phyloP scores from a whole-genome alignment of 2,113 vertebrate species.

The Nothoprocta perdicaria region DNA sequence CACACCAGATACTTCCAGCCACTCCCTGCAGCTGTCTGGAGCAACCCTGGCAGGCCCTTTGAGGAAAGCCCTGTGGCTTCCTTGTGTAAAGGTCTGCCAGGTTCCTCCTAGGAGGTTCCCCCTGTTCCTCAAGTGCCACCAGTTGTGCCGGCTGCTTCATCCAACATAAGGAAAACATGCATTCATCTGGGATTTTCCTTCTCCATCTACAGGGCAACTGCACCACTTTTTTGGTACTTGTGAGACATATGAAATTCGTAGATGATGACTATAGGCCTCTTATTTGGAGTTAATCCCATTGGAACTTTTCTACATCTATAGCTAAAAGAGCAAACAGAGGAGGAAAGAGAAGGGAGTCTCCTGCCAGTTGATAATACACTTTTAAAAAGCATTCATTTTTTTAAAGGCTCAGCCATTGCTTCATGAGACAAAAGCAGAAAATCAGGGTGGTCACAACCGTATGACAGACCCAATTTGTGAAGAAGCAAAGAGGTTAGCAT shows the following conservation, averaged over 20 bases:
- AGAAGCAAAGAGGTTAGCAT: not conserved
- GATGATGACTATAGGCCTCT: not conserved
- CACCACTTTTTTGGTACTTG: not conserved
- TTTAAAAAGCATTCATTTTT: not conserved
- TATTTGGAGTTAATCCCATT: not conserved
- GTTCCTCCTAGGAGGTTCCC: not conserved
- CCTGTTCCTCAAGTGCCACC: not conserved
- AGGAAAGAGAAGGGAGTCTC: not conserved
- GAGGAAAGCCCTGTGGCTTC: not conserved
- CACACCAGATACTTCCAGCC: not conserved
- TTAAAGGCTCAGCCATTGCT: not conserved
- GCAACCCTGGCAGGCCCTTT: not conserved
- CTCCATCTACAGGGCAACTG: not conserved
- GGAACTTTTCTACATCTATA: not conserved
- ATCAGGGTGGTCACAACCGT: not conserved
- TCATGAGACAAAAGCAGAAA: not conserved
- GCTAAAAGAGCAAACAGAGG: not conserved
- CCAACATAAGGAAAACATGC: not conserved
- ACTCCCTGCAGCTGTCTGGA: not conserved
- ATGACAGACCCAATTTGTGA: not conserved
- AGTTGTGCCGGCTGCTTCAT: not conserved
- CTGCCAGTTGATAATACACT: not conserved
- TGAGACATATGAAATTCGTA: not conserved
- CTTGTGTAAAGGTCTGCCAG: not conserved
- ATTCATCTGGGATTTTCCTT: not conserved